phyloP scores from a whole-genome alignment of 2,113 vertebrate species.

The Poeciliopsis retropinna region DNA sequence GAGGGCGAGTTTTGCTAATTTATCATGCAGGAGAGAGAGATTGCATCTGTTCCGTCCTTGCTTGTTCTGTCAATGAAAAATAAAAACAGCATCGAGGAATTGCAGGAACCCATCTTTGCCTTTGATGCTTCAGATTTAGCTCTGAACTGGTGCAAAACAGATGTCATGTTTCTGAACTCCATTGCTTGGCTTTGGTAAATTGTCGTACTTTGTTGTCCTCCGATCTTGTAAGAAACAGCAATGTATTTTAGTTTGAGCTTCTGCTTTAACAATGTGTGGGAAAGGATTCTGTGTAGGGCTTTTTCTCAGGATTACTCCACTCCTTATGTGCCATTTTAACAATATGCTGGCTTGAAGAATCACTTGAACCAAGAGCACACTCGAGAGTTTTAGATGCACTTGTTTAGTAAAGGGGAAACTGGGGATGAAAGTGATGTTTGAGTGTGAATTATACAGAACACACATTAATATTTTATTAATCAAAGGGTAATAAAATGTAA shows the following conservation, averaged over 20 bases:
- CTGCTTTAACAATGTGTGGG: slow-evolving; percentile 27
- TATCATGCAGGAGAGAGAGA: slow-evolving; percentile 16
- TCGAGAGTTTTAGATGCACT: slow-evolving; percentile 20
- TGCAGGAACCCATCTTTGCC: slow-evolving; percentile 24
- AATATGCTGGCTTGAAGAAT: background rate
- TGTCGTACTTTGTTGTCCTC: slow-evolving; percentile 30
- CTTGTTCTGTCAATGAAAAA: slow-evolving; percentile 5
- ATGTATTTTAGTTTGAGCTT: slow-evolving; percentile 43
- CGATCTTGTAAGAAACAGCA: slow-evolving; percentile 27
- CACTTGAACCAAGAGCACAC: slow-evolving; percentile 21
- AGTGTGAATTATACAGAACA: background rate
- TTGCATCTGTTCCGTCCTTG: slow-evolving; percentile 26
- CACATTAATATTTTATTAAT: too few species aligned
- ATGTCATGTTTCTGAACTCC: slow-evolving; percentile 44
- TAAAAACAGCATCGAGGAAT: slow-evolving; percentile 3
- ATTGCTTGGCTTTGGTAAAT: slow-evolving; percentile 60
- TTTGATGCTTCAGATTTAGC: slow-evolving; percentile 59
- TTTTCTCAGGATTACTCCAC: slow-evolving; percentile 41
- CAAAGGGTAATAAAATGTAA: background rate
- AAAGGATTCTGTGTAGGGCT: slow-evolving; percentile 29
- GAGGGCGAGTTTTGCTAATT: slow-evolving; percentile 13
- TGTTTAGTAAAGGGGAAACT: slow-evolving; percentile 17
- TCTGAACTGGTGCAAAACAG: slow-evolving; percentile 50
- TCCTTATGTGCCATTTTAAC: slow-evolving; percentile 30
- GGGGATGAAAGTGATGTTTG: slow-evolving; percentile 5